These are phyloP conservation scores for Steromphala cineraria DNA, from an alignment of 2,888 invertebrate genomes.

Conservation along the genomic window DNA sequence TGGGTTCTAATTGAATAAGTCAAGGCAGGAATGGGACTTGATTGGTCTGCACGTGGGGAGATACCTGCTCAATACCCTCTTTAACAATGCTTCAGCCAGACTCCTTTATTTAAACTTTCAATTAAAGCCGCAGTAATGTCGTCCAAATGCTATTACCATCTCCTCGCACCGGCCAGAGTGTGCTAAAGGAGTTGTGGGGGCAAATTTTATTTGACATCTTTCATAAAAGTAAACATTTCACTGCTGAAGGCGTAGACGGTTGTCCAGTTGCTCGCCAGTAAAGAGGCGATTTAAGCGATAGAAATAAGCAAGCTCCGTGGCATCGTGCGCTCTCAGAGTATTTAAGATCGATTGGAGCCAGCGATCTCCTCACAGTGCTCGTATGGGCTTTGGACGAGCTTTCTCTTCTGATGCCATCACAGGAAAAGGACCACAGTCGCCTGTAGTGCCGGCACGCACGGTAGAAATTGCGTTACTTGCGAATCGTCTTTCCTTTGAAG, in stretches of 20 bases:
- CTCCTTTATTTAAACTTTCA: constrained; percentile 11
- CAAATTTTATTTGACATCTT: constrained; percentile 1
- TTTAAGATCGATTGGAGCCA: not conserved
- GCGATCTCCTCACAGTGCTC: not conserved
- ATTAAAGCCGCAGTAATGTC: not conserved
- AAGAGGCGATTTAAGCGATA: constrained; percentile 1
- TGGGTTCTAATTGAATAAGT: no score
- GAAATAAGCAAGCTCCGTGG: constrained; percentile 4
- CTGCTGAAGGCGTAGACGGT: not conserved
- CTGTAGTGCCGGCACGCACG: not conserved
- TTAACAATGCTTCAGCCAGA: not conserved
- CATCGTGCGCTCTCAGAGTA: not conserved
- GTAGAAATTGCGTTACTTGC: not conserved
- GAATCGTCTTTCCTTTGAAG: constrained; percentile 11
- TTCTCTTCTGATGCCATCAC: not conserved
- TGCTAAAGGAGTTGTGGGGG: not conserved
- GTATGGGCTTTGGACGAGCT: not conserved
- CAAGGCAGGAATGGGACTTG: no score
- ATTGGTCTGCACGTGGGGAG: no score
- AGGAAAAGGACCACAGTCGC: not conserved
- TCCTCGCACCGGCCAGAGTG: not conserved
- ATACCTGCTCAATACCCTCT: not conserved
- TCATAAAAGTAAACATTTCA: constrained; percentile 15
- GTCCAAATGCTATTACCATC: not conserved
- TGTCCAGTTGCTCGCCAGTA: not conserved